A percentile compares a stretch with the other conserved stretches of the same genome.
These are phyloP conservation scores for Fissipunctia ypsillon DNA, from an alignment of 2,888 invertebrate species.

Conservation along the genomic window DNA sequence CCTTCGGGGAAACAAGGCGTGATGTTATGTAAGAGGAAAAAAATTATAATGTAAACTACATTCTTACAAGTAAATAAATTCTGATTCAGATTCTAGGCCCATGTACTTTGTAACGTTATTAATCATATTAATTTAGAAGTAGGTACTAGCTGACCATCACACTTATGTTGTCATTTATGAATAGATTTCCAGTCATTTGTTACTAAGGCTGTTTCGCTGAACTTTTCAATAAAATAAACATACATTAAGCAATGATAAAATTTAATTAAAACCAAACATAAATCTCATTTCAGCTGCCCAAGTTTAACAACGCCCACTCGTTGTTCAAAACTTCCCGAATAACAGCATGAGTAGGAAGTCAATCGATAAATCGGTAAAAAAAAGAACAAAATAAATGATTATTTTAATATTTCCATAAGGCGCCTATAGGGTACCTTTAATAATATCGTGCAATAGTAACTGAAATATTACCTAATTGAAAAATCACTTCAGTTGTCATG, in stretches of 20 bases:
- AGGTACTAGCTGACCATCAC: neutral
- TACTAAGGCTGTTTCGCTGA: neutral
- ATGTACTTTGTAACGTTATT: neutral
- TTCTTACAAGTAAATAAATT: neutral
- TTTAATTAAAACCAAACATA: slow-evolving; percentile 12
- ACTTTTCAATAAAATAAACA: slow-evolving; percentile 11
- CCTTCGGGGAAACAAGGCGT: too few relatives aligned
- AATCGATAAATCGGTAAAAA: too few relatives aligned
- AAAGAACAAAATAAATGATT: too few relatives aligned
- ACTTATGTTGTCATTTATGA: neutral
- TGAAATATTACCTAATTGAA: too few relatives aligned
- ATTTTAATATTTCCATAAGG: too few relatives aligned
- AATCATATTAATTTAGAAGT: neutral
- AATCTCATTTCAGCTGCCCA: slow-evolving; percentile 15
- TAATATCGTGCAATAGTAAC: too few relatives aligned
- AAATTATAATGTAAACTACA: too few relatives aligned
- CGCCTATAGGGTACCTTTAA: too few relatives aligned
- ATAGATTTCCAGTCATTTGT: slow-evolving; percentile 15
- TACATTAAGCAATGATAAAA: slow-evolving; percentile 1
- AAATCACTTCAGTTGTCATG: too few relatives aligned
- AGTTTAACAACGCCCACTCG: slow-evolving; percentile 1
- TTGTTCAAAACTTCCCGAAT: slow-evolving; percentile 6
- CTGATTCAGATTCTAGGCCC: neutral
- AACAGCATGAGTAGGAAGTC: too few relatives aligned
- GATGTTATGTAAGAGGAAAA: too few relatives aligned